phyloP scores from a whole-genome alignment of 1,140 invertebrate species.

The Semibalanus balanoides region DNA sequence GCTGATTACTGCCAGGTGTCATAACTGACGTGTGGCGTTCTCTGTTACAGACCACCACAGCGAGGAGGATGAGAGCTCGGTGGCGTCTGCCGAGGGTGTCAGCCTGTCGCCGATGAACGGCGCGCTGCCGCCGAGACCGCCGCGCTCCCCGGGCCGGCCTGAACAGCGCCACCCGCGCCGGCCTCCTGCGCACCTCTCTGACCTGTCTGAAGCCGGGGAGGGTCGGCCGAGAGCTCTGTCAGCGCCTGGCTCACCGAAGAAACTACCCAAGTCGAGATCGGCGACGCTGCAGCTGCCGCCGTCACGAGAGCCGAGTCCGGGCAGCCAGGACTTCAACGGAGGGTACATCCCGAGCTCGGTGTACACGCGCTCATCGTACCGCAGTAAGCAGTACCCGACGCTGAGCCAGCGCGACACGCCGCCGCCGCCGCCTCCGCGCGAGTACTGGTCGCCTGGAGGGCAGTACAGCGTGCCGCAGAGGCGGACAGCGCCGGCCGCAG shows the following conservation, averaged over 20 bases:
- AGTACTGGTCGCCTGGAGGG: slow-evolving; percentile 5
- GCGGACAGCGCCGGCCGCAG: not conserved
- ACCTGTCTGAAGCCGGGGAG: no score
- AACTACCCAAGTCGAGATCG: not conserved
- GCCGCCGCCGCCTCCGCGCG: no score
- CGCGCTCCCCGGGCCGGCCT: slow-evolving; percentile 18
- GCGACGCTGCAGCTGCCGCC: not conserved
- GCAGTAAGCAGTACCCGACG: slow-evolving; percentile 32
- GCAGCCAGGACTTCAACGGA: slow-evolving; percentile 9
- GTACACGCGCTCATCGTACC: slow-evolving; percentile 30
- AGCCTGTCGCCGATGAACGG: slow-evolving; percentile 1
- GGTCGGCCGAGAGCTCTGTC: slow-evolving; percentile 8
- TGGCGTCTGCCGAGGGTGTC: not conserved
- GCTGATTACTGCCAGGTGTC: no score
- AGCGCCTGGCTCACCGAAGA: not conserved
- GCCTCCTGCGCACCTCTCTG: slow-evolving; percentile 14
- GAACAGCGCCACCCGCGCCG: slow-evolving; percentile 17
- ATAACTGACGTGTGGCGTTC: no score
- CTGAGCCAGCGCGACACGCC: slow-evolving; percentile 13
- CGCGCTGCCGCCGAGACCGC: not conserved
- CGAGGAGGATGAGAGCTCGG: not conserved
- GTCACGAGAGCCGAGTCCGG: not conserved
- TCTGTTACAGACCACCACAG: slow-evolving; percentile 1
- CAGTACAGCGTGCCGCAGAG: slow-evolving; percentile 6
- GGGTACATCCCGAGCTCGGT: slow-evolving; percentile 32